Evolutionary conservation across 2,113 vertebrate species (phyloP), one percentile per base, ranked within the genome.

Genomic region (Cinclus cinclus): DNA sequence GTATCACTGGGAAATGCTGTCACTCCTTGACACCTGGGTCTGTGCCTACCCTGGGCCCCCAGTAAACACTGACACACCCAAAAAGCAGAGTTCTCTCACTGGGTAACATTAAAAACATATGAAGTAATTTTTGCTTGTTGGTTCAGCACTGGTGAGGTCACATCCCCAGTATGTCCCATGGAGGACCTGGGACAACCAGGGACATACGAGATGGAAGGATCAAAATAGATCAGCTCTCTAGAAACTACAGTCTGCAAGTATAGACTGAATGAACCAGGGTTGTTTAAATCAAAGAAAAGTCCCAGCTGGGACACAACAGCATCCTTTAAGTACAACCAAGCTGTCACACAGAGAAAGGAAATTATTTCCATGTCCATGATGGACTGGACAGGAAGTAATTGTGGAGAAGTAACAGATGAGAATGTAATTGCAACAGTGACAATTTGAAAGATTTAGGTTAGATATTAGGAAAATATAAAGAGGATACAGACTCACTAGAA

Each of bases 381-480:
- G 46, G 59, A 92, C 33, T 39, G 42, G 86, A 39, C 46, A 77
- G 79, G 63, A 88, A 90, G 71, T 58, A 94, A 88, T 80, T 83
- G 68, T 5, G 0, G 83, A 93, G 50, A 93, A 80, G 46, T 88
- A 89, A 93, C 2, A 0, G 79, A 92, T 1, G 13, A 92, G 55
- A 80, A 62, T 59, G 53, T 84, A 95, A 86, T 90, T 77, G 83
- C 68, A 77, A 80, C 50, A 83, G 67, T 62, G 62, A 90, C 75
- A 90, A 44, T 74, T 80, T 35, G 70, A 92, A 82, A 85, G 82
- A 90, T 85, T 91, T 90, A 90, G 49, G 58, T 85, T 67, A 77
- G 76, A 80, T 94, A 90, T 81, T 42, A 81, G 85, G 55, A 70
- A 93, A 94, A 80, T 55, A 62, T 73, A 81, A 74, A 90, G 39